phyloP scores from a whole-genome alignment of 2,888 invertebrate species.

The Drosophila maculinotata region DNA sequence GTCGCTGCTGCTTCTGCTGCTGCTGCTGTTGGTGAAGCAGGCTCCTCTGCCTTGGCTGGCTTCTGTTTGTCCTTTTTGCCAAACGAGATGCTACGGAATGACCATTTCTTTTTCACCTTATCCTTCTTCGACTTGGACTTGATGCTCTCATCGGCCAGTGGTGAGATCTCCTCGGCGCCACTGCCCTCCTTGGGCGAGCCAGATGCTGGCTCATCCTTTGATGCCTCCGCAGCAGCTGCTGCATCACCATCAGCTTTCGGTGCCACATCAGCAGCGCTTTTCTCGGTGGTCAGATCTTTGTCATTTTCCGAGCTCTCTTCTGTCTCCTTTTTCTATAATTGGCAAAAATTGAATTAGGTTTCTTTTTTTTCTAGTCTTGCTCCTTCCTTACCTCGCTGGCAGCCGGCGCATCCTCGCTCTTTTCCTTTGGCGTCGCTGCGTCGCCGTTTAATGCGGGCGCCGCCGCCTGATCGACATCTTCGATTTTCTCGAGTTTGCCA shows the following conservation, averaged over 20 bases:
- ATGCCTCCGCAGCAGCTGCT: conserved; percentile 70
- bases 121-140: conserved; percentile 89
- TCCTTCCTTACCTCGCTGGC: conserved; percentile 48
- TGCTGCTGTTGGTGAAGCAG: conserved; percentile 78
- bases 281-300: conserved; percentile 89
- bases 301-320: conserved; percentile 87
- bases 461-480: conserved; percentile 88
- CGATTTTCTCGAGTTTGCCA: conserved; percentile 91
- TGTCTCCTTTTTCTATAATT: conserved; percentile 87
- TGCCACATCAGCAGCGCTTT: conserved; percentile 84
- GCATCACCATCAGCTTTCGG: conserved; percentile 60
- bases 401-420: conserved; percentile 85
- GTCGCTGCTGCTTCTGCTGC: conserved; percentile 49
- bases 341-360: background rate
- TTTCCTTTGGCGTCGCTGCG: conserved; percentile 87
- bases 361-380: too few relatives aligned
- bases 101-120: conserved; percentile 95
- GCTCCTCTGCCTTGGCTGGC: conserved; percentile 89
- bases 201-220: conserved; percentile 61
- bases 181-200: conserved; percentile 72
- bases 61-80: conserved; percentile 95
- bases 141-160: conserved; percentile 83
- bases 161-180: conserved; percentile 78
- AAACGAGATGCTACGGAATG: conserved; percentile 94
- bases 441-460: conserved; percentile 87